Base-by-base conservation (phyloP, 2,888 invertebrate species). In the Dioctria linearis region DNA sequence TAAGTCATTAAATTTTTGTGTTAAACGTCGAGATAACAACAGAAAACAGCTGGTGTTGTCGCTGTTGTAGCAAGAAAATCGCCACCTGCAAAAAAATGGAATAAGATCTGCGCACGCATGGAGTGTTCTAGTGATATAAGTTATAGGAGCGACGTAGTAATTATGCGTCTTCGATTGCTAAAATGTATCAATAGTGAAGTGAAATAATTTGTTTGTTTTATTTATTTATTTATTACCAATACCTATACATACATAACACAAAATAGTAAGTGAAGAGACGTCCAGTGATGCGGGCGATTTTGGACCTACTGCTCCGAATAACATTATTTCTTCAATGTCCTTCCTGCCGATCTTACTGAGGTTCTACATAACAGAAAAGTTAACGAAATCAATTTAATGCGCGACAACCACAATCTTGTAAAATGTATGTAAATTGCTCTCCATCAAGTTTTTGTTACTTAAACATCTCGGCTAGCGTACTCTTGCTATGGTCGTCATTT, bases 391-490 rank as follows among this genome's bases (percentile, higher is more conserved):
- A 46, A 67, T 67, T 46, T 49, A 43, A 67, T 67, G 67, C 46
- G 8, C 67, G 8, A 43, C 49, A 25, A 51, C 13, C 37, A 51
- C 4, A 37, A 37, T 37, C 3, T 37, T 65, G 43, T 49, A 78
- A 78, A 63, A 78, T 78, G 76, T 63, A 78, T 65, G 63, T 49
- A 63, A 78, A 78, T 78, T 65, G 76, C 37, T 49, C 42, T 78
- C 37, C 57, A 37, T 78, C 46, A 11, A 65, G 63, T 49, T 6
- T 78, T 5, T 78, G 46, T 3, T 5, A 40, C 25, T 51, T 54
- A 9, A 71, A 71, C 71, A 71, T 54, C 71, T 71, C 71, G 71
- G 46, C 71, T 39, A 71, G 51, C 49, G 71, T 51, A 49, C 11
- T 51, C 25, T 37, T 71, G 54, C 71, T 71, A 13, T 71, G 71